These are phyloP conservation scores for Subacronicta megacephala DNA, from an alignment of 2,888 invertebrate genomes.

Conservation along the genomic window DNA sequence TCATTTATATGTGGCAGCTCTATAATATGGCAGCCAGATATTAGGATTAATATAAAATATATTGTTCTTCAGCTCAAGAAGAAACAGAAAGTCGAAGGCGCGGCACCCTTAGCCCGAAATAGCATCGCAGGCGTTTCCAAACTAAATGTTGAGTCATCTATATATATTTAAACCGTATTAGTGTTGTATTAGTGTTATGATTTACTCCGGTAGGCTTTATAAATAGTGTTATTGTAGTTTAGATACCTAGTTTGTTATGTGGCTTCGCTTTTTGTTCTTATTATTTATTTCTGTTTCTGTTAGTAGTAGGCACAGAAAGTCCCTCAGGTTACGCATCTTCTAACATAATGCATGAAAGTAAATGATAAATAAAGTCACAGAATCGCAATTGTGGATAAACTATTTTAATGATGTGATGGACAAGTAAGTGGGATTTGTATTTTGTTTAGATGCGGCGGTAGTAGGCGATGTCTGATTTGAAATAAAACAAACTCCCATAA, in stretches of 20 bases:
- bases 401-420: too few species aligned
- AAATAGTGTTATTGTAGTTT: constrained; percentile 8
- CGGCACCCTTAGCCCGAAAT: constrained; percentile 65
- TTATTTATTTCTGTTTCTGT: not conserved
- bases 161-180: constrained; percentile 59
- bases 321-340: not conserved
- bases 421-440: too few species aligned
- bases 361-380: too few species aligned
- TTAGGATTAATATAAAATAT: constrained; percentile 42
- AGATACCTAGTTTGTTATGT: constrained; percentile 16
- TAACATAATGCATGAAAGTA: constrained; percentile 22
- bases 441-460: too few species aligned
- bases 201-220: constrained; percentile 13
- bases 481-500: too few species aligned
- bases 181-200: constrained; percentile 40
- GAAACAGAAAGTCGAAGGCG: constrained; percentile 78
- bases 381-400: too few species aligned
- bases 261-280: constrained; percentile 20
- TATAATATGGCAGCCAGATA: constrained; percentile 22
- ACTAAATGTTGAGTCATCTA: constrained; percentile 83
- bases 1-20: not conserved
- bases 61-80: constrained; percentile 82
- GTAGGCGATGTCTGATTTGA: too few species aligned
- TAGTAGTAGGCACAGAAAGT: not conserved
- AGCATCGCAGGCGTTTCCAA: constrained; percentile 75